A percentile compares a stretch with the other conserved stretches of the same genome.
Evolutionary conservation across 2,797 vertebrate species (phyloP).

Genomic region (Intellagama lesueurii): DNA sequence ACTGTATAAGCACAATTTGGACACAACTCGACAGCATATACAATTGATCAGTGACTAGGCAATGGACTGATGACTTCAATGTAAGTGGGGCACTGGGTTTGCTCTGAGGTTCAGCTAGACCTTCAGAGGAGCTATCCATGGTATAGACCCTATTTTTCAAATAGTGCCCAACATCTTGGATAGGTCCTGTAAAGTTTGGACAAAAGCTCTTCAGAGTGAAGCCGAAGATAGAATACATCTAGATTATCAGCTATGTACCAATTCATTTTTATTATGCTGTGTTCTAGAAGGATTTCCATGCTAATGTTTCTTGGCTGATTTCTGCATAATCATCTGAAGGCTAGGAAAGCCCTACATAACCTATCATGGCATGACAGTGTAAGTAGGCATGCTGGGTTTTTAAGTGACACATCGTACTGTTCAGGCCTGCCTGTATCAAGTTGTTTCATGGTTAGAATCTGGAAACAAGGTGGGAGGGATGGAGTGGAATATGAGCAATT

Average conservation of each 20-base stretch:
- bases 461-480: constrained; percentile 26
- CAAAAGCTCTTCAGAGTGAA: too few relatives aligned
- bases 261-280: constrained; percentile 6
- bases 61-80: too few relatives aligned
- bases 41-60: too few relatives aligned
- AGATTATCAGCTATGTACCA: not conserved
- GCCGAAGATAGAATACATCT: not conserved
- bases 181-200: too few relatives aligned
- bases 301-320: constrained; percentile 6
- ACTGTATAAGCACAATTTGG: too few relatives aligned
- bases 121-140: too few relatives aligned
- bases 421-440: not conserved
- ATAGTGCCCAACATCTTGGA: too few relatives aligned
- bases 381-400: constrained; percentile 6
- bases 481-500: constrained; percentile 16
- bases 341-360: not conserved
- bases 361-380: not conserved
- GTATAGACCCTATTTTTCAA: too few relatives aligned
- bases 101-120: too few relatives aligned
- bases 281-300: not conserved
- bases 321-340: not conserved
- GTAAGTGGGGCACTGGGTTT: too few relatives aligned
- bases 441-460: constrained; percentile 23
- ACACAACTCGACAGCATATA: too few relatives aligned
- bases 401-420: not conserved